These are phyloP conservation scores for Pampusana beccarii DNA, from an alignment of 2,113 vertebrate species.

Conservation along the genomic window DNA sequence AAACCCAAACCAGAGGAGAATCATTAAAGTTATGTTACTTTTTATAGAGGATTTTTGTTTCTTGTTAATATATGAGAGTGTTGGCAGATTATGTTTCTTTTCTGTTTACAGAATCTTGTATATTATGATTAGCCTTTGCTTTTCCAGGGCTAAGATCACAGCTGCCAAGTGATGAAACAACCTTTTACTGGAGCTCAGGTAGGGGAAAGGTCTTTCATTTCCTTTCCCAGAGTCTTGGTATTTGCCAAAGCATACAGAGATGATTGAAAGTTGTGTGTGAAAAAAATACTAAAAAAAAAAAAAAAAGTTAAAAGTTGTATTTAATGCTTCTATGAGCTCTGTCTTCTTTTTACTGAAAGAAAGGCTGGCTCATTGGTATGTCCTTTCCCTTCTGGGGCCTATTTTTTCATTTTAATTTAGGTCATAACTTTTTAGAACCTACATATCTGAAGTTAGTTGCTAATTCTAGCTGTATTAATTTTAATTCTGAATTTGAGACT, in stretches of 20 bases:
- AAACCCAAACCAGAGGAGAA: no score
- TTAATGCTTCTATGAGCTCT: neutral
- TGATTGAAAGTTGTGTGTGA: neutral
- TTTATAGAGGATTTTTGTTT: neutral
- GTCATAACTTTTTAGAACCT: conserved; percentile 30
- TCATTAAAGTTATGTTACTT: neutral
- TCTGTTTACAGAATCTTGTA: neutral
- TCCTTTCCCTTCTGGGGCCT: conserved; percentile 8
- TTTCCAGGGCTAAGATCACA: neutral
- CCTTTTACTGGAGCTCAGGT: neutral
- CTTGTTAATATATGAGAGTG: neutral
- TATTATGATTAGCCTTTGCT: neutral
- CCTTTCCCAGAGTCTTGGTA: neutral
- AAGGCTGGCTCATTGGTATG: neutral
- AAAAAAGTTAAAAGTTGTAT: neutral
- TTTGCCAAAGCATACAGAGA: neutral
- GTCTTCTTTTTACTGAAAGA: neutral
- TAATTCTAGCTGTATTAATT: conserved; percentile 43
- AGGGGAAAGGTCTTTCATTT: conserved; percentile 20
- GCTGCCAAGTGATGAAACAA: neutral
- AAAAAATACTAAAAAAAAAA: neutral
- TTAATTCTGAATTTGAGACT: neutral
- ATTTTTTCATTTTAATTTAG: conserved; percentile 44
- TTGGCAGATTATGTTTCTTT: neutral
- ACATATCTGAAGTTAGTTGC: neutral